Percentiles rank a stretch among this genome's conserved stretches.
These are phyloP conservation scores for Drosophila navojoa DNA, from an alignment of 1,140 invertebrate species.

Conservation along the genomic window DNA sequence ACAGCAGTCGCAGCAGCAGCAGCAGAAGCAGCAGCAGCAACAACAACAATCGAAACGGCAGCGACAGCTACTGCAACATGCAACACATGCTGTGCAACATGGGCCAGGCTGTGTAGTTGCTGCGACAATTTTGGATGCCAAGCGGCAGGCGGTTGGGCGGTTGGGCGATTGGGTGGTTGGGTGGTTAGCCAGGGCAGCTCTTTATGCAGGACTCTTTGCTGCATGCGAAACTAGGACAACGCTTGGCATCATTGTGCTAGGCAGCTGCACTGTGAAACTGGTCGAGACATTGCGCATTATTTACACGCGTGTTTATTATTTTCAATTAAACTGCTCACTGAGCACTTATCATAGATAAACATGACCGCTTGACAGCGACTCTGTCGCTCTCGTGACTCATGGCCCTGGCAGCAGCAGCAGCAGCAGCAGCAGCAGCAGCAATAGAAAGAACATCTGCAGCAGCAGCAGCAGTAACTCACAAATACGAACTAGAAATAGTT, in stretches of 20 bases:
- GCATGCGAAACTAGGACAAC: slow-evolving; percentile 60
- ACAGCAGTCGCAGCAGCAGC: slow-evolving; percentile 15
- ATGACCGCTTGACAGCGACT: slow-evolving; percentile 25
- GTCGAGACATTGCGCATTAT: slow-evolving; percentile 68
- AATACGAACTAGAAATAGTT: slow-evolving; percentile 64
- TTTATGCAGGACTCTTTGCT: slow-evolving; percentile 7
- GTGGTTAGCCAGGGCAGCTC: background rate
- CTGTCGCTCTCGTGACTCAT: slow-evolving; percentile 49
- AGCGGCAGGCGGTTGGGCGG: slow-evolving; percentile 29
- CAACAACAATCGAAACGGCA: slow-evolving; percentile 16
- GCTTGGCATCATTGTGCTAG: slow-evolving; percentile 18
- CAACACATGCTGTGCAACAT: slow-evolving; percentile 80
- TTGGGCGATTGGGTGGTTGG: slow-evolving; percentile 2
- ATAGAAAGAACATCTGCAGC: no score
- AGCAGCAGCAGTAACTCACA: slow-evolving; percentile 51
- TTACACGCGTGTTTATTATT: slow-evolving; percentile 81
- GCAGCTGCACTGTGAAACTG: slow-evolving; percentile 42
- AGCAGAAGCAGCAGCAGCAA: slow-evolving; percentile 13
- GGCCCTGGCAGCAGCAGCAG: slow-evolving; percentile 35
- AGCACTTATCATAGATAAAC: slow-evolving; percentile 70
- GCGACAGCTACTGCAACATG: slow-evolving; percentile 63
- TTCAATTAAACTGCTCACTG: slow-evolving; percentile 73
- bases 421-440: slow-evolving; percentile 5
- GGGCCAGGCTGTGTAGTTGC: slow-evolving; percentile 53
- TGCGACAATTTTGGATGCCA: slow-evolving; percentile 47